Conservation (phyloP, 2,113 vertebrate species). For the Sialia sialis region DNA sequence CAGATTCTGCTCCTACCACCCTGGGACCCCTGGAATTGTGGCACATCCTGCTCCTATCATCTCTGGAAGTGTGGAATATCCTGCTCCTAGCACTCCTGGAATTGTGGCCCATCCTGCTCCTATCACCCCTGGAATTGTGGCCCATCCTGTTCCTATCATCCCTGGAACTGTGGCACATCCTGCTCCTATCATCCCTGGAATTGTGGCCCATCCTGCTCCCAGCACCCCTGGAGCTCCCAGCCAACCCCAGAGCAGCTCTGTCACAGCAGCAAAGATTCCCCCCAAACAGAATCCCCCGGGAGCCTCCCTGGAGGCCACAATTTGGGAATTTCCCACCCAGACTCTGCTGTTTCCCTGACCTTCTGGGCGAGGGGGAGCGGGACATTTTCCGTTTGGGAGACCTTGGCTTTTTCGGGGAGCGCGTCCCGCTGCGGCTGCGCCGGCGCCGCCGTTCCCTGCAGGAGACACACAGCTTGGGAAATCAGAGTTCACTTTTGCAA, state of each 20-base stretch:
- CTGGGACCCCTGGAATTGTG: not conserved
- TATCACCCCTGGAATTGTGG: not conserved
- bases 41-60: not conserved
- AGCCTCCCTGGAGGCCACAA: accelerated
- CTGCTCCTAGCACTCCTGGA: not conserved
- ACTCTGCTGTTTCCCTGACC: slow-evolving; percentile 68
- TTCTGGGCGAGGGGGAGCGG: slow-evolving; percentile 86
- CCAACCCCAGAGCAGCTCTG: accelerated
- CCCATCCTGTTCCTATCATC: not conserved
- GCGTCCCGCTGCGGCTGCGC: slow-evolving; percentile 84
- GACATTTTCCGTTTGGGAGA: slow-evolving; percentile 88
- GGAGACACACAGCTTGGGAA: not conserved
- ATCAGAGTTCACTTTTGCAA: accelerated
- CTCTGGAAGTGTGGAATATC: too few relatives aligned
- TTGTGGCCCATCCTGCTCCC: too few relatives aligned
- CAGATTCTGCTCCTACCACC: too few relatives aligned
- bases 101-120: not conserved
- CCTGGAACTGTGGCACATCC: too few relatives aligned
- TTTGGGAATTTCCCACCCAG: too few relatives aligned
- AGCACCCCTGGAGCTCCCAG: accelerated
- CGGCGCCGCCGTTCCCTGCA: slow-evolving; percentile 79
- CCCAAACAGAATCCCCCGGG: not conserved
- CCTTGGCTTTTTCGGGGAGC: slow-evolving; percentile 86
- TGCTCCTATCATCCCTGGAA: too few relatives aligned
- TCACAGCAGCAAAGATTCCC: not conserved